Evolutionary conservation across 1,140 invertebrate genomes (phyloP).

Genomic region (Onthophagus taurus): DNA sequence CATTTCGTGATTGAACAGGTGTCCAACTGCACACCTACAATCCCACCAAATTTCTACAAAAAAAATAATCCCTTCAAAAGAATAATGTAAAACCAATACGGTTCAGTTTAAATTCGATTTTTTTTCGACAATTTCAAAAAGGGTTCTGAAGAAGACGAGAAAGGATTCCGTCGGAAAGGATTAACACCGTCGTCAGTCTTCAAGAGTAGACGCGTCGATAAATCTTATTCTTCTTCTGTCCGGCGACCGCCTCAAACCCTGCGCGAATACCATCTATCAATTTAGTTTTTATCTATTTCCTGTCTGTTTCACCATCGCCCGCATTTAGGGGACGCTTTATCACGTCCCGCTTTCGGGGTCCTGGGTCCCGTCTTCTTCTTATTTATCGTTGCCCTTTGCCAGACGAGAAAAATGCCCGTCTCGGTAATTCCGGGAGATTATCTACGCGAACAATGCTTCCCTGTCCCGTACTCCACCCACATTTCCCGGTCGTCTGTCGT

Average conservation of each 20-base stretch:
- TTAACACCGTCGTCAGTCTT: conserved; percentile 20
- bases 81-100: no score
- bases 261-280: conserved; percentile 24
- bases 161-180: no score
- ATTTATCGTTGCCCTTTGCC: conserved; percentile 14
- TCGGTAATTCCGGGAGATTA: conserved; percentile 13
- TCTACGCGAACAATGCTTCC: conserved; percentile 8
- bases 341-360: neutral
- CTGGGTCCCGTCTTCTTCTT: conserved; percentile 5
- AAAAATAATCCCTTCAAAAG: neutral
- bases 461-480: conserved; percentile 6
- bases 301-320: conserved; percentile 21
- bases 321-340: conserved; percentile 17
- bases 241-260: no score
- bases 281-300: conserved; percentile 24
- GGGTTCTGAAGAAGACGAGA: no score
- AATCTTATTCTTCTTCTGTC: no score
- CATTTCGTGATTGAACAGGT: no score
- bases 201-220: conserved; percentile 21
- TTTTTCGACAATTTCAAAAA: no score
- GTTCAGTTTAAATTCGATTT: no score
- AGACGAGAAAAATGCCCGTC: conserved; percentile 11
- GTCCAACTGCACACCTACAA: no score
- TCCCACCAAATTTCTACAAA: no score
- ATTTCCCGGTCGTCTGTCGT: neutral